Conservation (phyloP, 2,113 vertebrate species). For the Elanus axillaris region DNA sequence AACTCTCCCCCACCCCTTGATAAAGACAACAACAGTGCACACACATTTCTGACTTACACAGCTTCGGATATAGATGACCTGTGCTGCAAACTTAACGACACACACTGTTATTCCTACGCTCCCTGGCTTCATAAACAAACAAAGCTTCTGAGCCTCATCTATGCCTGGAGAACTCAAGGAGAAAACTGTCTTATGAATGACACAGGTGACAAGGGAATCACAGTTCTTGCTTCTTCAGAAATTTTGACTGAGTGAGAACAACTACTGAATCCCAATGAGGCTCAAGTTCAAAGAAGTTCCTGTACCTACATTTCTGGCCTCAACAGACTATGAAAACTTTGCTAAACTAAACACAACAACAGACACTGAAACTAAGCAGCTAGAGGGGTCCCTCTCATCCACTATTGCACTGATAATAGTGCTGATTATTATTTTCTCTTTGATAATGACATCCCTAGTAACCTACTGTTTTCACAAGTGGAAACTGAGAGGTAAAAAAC, state of each 20-base stretch:
- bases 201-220: not conserved
- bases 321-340: not conserved
- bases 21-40: not conserved
- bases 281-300: constrained; percentile 39
- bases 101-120: accelerated
- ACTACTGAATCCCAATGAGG: constrained; percentile 53
- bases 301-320: constrained; percentile 23
- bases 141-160: not conserved
- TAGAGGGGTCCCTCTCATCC: constrained; percentile 68
- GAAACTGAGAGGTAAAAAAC: constrained; percentile 69
- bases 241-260: not conserved
- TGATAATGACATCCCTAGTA: constrained; percentile 66
- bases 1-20: not conserved
- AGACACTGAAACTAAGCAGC: constrained; percentile 29
- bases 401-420: constrained; percentile 67
- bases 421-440: constrained; percentile 64
- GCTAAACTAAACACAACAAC: constrained; percentile 44
- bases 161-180: not conserved
- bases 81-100: accelerated
- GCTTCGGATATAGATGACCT: not conserved
- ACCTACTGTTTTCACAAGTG: constrained; percentile 77
- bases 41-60: accelerated
- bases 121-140: not conserved
- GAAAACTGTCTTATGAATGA: not conserved
- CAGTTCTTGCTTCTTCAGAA: not conserved